Evolutionary conservation across 2,888 invertebrate genomes (phyloP).

Genomic region (Eilema griseolum): DNA sequence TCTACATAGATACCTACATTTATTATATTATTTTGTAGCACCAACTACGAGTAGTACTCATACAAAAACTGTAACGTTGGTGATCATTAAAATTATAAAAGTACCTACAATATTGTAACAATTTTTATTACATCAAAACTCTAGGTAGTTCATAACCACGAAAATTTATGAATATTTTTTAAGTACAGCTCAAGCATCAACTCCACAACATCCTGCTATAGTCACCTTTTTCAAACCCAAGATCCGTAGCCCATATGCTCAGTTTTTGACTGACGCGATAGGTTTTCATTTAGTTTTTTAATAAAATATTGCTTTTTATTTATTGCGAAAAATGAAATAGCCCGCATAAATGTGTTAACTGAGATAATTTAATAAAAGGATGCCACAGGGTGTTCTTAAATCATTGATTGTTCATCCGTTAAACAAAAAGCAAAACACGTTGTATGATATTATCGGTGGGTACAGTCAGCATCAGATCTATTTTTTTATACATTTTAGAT

Average conservation of each 20-base stretch:
- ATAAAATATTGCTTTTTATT: slow-evolving; percentile 48
- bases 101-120: not conserved
- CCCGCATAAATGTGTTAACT: slow-evolving; percentile 57
- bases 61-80: too few species aligned
- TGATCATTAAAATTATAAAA: too few species aligned
- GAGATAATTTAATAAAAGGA: not conserved
- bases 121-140: not conserved
- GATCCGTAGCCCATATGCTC: slow-evolving; percentile 61
- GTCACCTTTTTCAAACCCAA: slow-evolving; percentile 34
- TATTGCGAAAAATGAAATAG: slow-evolving; percentile 57
- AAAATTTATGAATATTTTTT: not conserved
- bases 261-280: slow-evolving; percentile 58
- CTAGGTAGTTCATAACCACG: not conserved
- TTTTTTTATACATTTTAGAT: too few species aligned
- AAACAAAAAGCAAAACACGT: not conserved
- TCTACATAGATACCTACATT: too few species aligned
- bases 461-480: too few species aligned
- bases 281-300: slow-evolving; percentile 58
- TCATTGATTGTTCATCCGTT: not conserved
- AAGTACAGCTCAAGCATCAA: slow-evolving; percentile 34
- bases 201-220: slow-evolving; percentile 17
- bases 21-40: too few species aligned
- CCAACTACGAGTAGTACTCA: too few species aligned
- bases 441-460: too few species aligned
- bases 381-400: not conserved